phyloP scores from a whole-genome alignment of 2,113 vertebrate species.

The Cololabis saira region DNA sequence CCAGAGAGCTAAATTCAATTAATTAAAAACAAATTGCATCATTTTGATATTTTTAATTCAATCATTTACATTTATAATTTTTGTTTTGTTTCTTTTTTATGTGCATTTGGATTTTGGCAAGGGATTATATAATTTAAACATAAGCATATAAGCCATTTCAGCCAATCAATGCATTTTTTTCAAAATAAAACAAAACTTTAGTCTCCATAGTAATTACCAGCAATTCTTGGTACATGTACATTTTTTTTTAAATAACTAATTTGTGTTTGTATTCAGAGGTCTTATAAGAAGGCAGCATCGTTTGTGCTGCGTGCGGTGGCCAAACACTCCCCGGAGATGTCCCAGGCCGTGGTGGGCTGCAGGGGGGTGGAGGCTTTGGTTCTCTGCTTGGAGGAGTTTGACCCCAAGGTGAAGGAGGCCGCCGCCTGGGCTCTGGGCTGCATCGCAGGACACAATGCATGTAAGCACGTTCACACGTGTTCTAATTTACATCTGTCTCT shows the following conservation, averaged over 20 bases:
- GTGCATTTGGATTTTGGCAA: no score
- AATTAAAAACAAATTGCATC: no score
- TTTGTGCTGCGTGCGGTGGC: conserved; percentile 90
- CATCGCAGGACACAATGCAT: conserved; percentile 88
- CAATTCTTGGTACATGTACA: no score
- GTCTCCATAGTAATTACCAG: no score
- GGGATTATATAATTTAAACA: no score
- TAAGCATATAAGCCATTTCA: no score
- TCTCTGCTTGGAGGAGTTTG: conserved; percentile 93
- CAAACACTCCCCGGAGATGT: conserved; percentile 91
- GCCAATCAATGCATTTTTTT: no score
- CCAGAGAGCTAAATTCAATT: no score
- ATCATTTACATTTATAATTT: no score
- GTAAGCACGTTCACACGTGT: conserved; percentile 69
- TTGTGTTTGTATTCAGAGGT: conserved; percentile 80
- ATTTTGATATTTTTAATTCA: no score
- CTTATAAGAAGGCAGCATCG: conserved; percentile 93
- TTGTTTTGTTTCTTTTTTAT: no score
- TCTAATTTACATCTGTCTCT: neutral
- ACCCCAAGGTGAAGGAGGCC: conserved; percentile 93
- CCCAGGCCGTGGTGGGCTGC: conserved; percentile 87
- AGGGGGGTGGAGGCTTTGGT: conserved; percentile 88
- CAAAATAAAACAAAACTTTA: no score
- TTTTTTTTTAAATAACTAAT: neutral
- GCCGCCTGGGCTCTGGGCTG: conserved; percentile 88